A percentile compares a stretch with the other conserved stretches of the same genome.
phyloP scores from a whole-genome alignment of 2,888 invertebrate genomes.

The Xestoiulus laeticollis region DNA sequence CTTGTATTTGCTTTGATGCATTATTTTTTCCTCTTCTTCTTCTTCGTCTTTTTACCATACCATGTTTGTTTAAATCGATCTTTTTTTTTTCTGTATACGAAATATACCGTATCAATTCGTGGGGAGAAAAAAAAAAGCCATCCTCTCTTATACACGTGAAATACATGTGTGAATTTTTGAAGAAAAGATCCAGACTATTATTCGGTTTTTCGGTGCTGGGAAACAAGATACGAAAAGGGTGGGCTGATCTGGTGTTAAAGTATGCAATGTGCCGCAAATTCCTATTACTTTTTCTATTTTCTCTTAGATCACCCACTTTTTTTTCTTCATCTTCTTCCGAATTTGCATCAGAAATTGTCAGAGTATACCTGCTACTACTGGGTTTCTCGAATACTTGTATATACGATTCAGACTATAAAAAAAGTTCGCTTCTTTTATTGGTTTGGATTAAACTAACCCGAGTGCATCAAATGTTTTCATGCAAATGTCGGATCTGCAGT shows the following conservation, averaged over 20 bases:
- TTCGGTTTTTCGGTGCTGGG: not conserved
- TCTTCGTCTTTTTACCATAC: not conserved
- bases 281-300: slow-evolving; percentile 1
- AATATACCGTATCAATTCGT: not conserved
- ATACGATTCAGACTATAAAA: not conserved
- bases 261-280: slow-evolving; percentile 2
- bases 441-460: slow-evolving; percentile 12
- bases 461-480: slow-evolving; percentile 9
- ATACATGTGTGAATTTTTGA: slow-evolving; percentile 5
- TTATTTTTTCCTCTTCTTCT: not conserved
- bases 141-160: not conserved
- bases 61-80: not conserved
- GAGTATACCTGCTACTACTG: not conserved
- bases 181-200: not conserved
- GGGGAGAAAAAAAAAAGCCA: not conserved
- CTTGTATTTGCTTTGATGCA: slow-evolving; percentile 26
- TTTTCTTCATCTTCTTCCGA: not conserved
- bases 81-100: not conserved
- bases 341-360: slow-evolving; percentile 19
- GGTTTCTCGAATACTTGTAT: not conserved
- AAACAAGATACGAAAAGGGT: not conserved
- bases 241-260: not conserved
- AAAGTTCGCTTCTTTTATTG: not conserved
- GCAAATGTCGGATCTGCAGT: slow-evolving; percentile 9
- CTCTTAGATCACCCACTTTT: not conserved